Conservation (phyloP, 2,888 invertebrate species). For the Spialia ferax region DNA sequence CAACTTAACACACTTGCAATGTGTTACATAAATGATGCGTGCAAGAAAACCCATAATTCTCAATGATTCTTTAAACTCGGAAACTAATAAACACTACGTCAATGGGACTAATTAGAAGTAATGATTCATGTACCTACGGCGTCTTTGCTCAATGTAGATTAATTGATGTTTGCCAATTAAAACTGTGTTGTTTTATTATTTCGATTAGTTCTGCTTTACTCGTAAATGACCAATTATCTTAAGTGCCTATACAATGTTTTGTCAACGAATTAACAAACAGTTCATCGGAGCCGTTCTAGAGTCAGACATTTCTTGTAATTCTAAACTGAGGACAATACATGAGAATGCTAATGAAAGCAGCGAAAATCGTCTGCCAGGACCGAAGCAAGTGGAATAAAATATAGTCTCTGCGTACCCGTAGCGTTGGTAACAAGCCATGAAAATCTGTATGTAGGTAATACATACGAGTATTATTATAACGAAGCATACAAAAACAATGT, state of each 20-base stretch:
- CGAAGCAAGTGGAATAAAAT: no score
- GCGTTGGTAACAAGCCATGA: no score
- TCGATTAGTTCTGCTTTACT: not conserved
- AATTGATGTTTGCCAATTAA: constrained; percentile 21
- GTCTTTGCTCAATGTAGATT: constrained; percentile 25
- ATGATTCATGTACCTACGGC: not conserved
- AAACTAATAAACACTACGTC: not conserved
- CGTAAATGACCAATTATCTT: constrained; percentile 3
- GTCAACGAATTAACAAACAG: no score
- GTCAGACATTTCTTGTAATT: no score
- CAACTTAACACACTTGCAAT: not conserved
- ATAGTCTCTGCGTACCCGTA: no score
- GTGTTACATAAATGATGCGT: not conserved
- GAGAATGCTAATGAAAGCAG: no score
- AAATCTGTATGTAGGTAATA: no score
- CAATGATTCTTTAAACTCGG: constrained; percentile 4
- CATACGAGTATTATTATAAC: no score
- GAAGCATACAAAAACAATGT: no score
- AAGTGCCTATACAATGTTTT: not conserved
- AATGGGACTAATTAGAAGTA: constrained; percentile 18
- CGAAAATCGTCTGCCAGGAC: no score
- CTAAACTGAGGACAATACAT: no score
- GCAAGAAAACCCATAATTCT: constrained; percentile 13
- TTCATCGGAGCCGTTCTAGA: no score
- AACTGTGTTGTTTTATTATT: not conserved